phyloP scores from a whole-genome alignment of 1,140 invertebrate species.

The Plutomurus gul region DNA sequence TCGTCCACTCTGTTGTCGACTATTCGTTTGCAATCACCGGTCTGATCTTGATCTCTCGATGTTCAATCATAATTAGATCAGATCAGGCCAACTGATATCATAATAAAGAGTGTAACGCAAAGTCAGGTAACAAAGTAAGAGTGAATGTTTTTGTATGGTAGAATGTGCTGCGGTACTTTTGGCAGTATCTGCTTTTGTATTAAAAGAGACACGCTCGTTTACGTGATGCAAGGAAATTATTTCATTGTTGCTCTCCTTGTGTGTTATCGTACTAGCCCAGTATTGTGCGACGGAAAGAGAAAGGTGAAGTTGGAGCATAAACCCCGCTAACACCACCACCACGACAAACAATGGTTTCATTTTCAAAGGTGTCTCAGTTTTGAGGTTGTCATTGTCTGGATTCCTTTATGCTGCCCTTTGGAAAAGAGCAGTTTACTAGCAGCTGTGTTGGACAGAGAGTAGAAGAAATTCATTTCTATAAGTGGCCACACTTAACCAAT shows the following conservation, averaged over 20 bases:
- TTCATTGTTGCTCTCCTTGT: background rate
- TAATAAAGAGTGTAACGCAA: background rate
- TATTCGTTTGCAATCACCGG: background rate
- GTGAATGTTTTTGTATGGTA: background rate
- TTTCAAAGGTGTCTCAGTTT: background rate
- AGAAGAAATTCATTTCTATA: background rate
- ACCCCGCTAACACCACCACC: background rate
- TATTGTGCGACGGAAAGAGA: background rate
- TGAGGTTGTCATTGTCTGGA: no score
- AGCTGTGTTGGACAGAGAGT: background rate
- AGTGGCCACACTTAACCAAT: background rate
- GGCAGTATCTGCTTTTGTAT: no score
- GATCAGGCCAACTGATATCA: background rate
- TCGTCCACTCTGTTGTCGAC: background rate
- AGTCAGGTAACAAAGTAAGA: background rate
- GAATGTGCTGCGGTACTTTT: background rate
- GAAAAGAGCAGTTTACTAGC: background rate
- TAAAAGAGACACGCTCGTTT: background rate
- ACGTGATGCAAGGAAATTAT: conserved; percentile 12
- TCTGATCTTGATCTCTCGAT: background rate
- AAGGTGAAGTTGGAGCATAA: no score
- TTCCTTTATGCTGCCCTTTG: no score
- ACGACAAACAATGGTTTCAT: background rate
- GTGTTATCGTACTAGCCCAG: background rate
- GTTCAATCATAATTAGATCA: background rate